Evolutionary conservation across 2,113 vertebrate genomes (phyloP).

Genomic region (Charina bottae): DNA sequence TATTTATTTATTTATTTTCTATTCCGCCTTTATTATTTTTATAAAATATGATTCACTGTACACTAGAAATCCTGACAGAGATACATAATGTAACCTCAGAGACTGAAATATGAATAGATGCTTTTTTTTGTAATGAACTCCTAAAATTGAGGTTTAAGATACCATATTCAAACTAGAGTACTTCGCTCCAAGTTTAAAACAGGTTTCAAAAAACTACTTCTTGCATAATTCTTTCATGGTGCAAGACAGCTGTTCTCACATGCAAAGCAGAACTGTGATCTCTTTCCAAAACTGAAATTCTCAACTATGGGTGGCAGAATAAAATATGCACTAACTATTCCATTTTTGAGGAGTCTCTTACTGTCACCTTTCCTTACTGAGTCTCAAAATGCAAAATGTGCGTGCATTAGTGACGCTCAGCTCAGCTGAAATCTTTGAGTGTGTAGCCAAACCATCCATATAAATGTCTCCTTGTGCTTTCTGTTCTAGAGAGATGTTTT

Average conservation of each 20-base stretch:
- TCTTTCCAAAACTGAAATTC: not conserved
- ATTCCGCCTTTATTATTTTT: too few relatives aligned
- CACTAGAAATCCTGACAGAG: not conserved
- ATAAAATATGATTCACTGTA: not conserved
- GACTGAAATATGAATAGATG: not conserved
- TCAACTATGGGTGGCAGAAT: not conserved
- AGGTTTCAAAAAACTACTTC: not conserved
- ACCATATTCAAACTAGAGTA: not conserved
- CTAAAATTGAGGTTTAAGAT: not conserved
- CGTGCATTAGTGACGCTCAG: not conserved
- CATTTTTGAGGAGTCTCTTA: not conserved
- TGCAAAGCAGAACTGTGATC: conserved; percentile 5
- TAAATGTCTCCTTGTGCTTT: not conserved
- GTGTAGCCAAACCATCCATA: not conserved
- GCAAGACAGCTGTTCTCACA: not conserved
- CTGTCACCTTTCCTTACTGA: not conserved
- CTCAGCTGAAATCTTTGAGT: not conserved
- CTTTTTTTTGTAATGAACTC: not conserved
- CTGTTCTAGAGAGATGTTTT: not conserved
- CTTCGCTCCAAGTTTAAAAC: not conserved
- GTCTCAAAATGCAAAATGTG: not conserved
- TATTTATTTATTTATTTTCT: too few relatives aligned
- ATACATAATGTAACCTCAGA: not conserved
- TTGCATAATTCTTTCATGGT: not conserved
- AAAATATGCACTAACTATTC: not conserved